Base-by-base conservation (phyloP, 2,888 invertebrate species). In the Drosophila neonasuta region DNA sequence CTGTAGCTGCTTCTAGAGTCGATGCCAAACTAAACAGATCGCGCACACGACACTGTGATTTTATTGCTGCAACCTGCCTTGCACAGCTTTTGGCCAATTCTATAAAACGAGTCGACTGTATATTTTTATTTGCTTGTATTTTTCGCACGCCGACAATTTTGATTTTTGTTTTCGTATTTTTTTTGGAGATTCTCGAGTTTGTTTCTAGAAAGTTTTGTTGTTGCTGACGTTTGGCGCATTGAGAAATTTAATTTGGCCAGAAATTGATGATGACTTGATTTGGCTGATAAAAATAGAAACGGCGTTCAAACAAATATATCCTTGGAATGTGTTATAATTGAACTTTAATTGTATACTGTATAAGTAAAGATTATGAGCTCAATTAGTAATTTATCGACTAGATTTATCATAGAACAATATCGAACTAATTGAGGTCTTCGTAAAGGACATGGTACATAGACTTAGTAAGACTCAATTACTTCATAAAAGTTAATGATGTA, bases 121-220 rank as follows among this genome's bases (percentile, higher is more conserved):
- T 10, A 13, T 9, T 1, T 60, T 3, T 58, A 10, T 20, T 58
- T 58, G 24, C 39, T 11, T 59, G 48, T 20, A 48, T 66, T 74
- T 73, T 71, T 71, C 59, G 67, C 62, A 74, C 79, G 63, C 50
- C 39, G 32, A 62, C 36, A 60, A 69, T 77, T 73, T 74, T 48
- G 54, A 59, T 64, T 49, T 60, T 10, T 24, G 24, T 48, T 57
- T 52, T 57, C 39, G 49, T 59, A 20, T 41, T 82, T 24, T 20
- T 24, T 24, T 82, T 76, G 70, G 70, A 71, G 75, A 73, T 72
- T 68, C 49, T 66, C 51, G 59, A 56, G 63, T 68, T 63, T 63
- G 60, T 63, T 85, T 85, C 82, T 73, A 67, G 70, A 85, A 79
- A 67, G 56, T 64, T 49, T 59, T 60, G 34, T 45, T 50, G 48